A percentile compares a stretch with the other conserved stretches of the same genome.
Conservation (phyloP, 23 tunicate genomes). For the Phallusia fumigata region DNA sequence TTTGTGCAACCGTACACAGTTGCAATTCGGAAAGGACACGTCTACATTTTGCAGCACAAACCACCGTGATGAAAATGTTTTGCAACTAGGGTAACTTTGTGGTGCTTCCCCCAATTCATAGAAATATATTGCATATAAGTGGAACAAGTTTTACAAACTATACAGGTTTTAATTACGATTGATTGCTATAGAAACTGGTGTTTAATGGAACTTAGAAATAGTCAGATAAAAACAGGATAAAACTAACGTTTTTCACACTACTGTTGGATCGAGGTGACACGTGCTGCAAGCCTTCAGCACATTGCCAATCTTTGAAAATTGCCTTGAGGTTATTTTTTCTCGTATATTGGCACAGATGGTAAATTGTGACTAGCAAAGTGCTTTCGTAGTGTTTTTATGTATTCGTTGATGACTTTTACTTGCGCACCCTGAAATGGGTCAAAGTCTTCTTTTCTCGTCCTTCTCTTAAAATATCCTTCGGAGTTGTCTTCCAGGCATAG, state of each 20-base stretch:
- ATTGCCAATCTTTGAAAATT: background rate
- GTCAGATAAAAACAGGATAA: too few relatives aligned
- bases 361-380: background rate
- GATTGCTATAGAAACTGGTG: too few relatives aligned
- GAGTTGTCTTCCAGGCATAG: background rate
- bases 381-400: background rate
- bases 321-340: background rate
- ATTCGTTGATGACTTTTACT: background rate
- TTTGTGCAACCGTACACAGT: background rate
- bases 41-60: background rate
- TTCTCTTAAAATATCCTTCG: background rate
- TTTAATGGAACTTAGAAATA: too few relatives aligned
- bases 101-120: background rate
- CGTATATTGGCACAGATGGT: background rate
- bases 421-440: background rate
- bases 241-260: background rate
- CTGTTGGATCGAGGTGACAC: too few relatives aligned
- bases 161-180: too few relatives aligned
- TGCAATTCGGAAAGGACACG: too few relatives aligned
- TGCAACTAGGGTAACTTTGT: background rate
- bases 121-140: too few relatives aligned
- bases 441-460: background rate
- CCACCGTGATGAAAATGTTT: background rate
- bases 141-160: too few relatives aligned
- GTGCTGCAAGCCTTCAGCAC: too few relatives aligned